Evolutionary conservation across 2,888 invertebrate genomes (phyloP), one percentile per base, ranked within the genome.

Genomic region (Sipunculus nudus): DNA sequence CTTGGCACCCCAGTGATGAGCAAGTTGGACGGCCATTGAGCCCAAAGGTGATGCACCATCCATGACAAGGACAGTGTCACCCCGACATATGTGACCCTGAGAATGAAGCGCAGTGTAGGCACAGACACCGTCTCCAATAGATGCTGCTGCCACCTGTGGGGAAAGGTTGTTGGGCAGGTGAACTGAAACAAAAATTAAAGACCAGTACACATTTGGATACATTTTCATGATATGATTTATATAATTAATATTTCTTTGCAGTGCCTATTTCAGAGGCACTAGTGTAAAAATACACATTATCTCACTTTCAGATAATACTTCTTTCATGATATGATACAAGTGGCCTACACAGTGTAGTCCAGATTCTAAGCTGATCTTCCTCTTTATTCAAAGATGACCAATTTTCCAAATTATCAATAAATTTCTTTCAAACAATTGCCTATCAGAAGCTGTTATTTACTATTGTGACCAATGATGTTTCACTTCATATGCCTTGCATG

Each of bases 81-180:
- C 85, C 16, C 80, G 76, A 62, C 78, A 78, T 38, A 86, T 67
- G 25, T 77, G 75, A 0, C 81, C 85, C 48, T 82, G 78, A 64
- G 85, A 85, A 64, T 84, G 82, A 21, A 86, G 74, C 2, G 85
- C 85, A 48, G 84, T 84, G 73, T 85, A 86, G 0, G 85, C 85
- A 60, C 79, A 77, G 4, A 85, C 77, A 50, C 83, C 83, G 68
- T 85, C 84, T 6, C 85, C 85, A 26, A 86, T 75, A 55, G 79
- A 78, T 4, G 81, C 84, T 45, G 85, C 86, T 41, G 85, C 85
- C 64, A 82, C 82, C 26, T 81, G 81, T 72, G 76, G 80, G 61
- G 80, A 82, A 25, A 85, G 74, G 46, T 71, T 71, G 3, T 78
- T 72, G n/a, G 85, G 84, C 54, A 84, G 84, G 59, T 79, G 75